phyloP scores from a whole-genome alignment of 23 tunicate genomes.

The Phallusia fumigata region DNA sequence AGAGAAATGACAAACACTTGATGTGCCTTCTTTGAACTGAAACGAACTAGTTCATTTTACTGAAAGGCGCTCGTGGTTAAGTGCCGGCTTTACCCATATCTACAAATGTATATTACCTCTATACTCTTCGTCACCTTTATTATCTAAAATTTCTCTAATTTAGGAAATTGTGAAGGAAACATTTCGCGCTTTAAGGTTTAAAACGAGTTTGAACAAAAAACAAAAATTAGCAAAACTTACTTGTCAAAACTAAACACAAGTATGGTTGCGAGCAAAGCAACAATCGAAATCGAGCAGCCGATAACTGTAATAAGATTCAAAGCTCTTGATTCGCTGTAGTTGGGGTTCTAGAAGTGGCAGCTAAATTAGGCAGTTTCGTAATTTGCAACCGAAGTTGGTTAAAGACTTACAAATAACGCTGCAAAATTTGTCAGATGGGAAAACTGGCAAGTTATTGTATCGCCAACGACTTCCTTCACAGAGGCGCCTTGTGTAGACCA shows the following conservation, averaged over 20 bases:
- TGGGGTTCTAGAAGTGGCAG: background rate
- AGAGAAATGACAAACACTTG: too few relatives aligned
- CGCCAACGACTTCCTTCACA: background rate
- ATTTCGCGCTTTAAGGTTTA: too few relatives aligned
- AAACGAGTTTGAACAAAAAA: too few relatives aligned
- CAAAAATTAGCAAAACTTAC: background rate
- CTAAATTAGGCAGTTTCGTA: background rate
- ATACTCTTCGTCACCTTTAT: too few relatives aligned
- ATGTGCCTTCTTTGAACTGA: too few relatives aligned
- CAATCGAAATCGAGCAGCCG: constrained; percentile 17
- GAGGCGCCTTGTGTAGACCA: constrained; percentile 22
- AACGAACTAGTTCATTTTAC: too few relatives aligned
- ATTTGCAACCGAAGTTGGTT: background rate
- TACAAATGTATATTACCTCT: too few relatives aligned
- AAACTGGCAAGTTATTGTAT: constrained; percentile 1
- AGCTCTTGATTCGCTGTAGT: background rate
- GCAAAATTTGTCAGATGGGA: constrained; percentile 35
- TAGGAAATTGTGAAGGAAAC: too few relatives aligned
- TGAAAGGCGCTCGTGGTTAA: too few relatives aligned
- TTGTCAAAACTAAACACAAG: background rate
- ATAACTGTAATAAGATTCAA: constrained; percentile 9
- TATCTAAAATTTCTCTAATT: too few relatives aligned
- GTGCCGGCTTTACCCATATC: too few relatives aligned
- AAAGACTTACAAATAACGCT: constrained; percentile 20
- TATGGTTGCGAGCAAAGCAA: background rate